Evolutionary conservation across 2,888 invertebrate genomes (phyloP), one percentile per base, ranked within the genome.

Genomic region (Idaea biselata): DNA sequence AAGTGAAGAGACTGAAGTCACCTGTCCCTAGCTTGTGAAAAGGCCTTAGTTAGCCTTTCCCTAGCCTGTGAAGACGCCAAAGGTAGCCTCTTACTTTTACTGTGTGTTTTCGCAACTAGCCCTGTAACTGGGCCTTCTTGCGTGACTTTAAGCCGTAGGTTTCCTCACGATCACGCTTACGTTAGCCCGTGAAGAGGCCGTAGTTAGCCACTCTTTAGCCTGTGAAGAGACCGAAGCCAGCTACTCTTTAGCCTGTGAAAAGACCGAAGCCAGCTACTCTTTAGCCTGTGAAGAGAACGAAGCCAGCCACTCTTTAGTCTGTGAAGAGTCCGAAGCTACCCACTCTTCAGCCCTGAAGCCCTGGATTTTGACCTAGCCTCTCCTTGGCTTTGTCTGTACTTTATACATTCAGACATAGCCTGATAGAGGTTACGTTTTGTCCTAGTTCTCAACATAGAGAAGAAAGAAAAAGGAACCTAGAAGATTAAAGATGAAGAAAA

Each of bases 331-430:
- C 11, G 62, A 63, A 31, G 59, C 88, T 93, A 93, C 93, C 93
- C 93, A 93, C 93, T 55, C 56, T 14, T 7, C 2, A 18, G 56
- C 56, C 56, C 11, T 8, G 62, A 64, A 31, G 58, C 60, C 54
- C 66, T 84, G 91, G 87, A 84, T 76, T 62, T 85, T 87, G 88
- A 90, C 93, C 88, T 93, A 93, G 93, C 93, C 93, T 93, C 93
- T 93, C 93, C 93, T 93, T 92, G 93, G 93, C 93, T 93, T 93
- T 93, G 93, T 93, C 93, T 93, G 93, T 93, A 77, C 87, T 79
- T 78, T 75, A 71, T 18, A 69, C 80, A 76, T 80, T 93, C 93
- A 93, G 93, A 93, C 93, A 93, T 93, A 93, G 93, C 93, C 93
- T 92, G 88, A 88, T 89, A 93, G 93, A 92, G 93, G 93, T 93